Evolutionary conservation across 2,113 vertebrate genomes (phyloP).

Genomic region (Pygoscelis adeliae): DNA sequence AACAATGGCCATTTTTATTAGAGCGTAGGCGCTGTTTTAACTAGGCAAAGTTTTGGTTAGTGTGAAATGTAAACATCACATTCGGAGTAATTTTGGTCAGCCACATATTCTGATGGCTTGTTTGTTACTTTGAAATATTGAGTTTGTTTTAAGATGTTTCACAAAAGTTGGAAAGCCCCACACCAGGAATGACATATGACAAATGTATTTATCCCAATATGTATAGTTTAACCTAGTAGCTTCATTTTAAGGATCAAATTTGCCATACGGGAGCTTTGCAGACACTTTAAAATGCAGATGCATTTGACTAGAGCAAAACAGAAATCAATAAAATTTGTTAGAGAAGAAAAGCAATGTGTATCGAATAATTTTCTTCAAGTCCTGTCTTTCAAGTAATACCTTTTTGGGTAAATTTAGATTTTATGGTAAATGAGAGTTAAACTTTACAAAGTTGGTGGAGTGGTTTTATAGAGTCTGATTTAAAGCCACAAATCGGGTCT

Average conservation of each 20-base stretch:
- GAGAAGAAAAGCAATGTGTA: not conserved
- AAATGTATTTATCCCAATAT: conserved; percentile 12
- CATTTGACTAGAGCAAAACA: not conserved
- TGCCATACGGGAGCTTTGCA: not conserved
- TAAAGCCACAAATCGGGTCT: not conserved
- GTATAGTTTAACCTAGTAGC: conserved; percentile 23
- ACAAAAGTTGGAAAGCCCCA: not conserved
- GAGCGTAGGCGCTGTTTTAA: not conserved
- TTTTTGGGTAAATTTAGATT: not conserved
- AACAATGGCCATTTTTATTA: conserved; percentile 80
- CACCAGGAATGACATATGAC: not conserved
- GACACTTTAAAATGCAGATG: not conserved
- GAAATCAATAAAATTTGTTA: not conserved
- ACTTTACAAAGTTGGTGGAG: not conserved
- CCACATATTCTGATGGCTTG: not conserved
- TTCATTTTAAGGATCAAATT: conserved; percentile 8
- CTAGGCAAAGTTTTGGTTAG: conserved; percentile 25
- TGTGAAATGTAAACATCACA: not conserved
- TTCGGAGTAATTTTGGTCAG: not conserved
- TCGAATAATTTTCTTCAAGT: not conserved
- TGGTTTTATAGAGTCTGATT: not conserved
- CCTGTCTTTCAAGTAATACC: not conserved
- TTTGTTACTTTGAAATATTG: not conserved
- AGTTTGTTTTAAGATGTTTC: conserved; percentile 17
- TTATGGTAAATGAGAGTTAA: not conserved